Evolutionary conservation across 2,113 vertebrate species (phyloP), one percentile per base, ranked within the genome.

Genomic region (Jacana jacana): DNA sequence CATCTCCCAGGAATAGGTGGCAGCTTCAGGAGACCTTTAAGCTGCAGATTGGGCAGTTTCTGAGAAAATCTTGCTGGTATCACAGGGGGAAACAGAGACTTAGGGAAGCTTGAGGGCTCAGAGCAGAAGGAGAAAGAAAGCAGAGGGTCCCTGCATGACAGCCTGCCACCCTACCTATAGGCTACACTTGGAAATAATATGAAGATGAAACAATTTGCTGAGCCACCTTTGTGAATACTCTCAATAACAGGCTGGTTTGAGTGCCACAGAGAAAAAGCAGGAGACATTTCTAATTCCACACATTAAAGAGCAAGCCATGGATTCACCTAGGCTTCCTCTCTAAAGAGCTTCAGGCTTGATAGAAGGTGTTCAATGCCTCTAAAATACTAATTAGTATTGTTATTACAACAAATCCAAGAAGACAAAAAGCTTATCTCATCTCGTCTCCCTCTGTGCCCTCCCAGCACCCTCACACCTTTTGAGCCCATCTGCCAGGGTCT

Each of bases 401-500:
- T 93, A 80, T 71, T 75, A 83, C 1, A 3, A 93, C 81, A 95
- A 81, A 55, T 77, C 60, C 37, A 81, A 88, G 58, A 66, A 58
- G 17, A 31, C 49, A 57, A 46, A 68, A 87, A 75, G 18, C 65
- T 17, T 58, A 12, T 54, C 78, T 86, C 11, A 2, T 87, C 57
- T 94, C 40, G 37, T 69, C 71, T 71, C n/a, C 51, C 70, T 22
- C 10, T 27, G 30, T 6, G 28, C 52, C 46, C 83, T 73, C 54
- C 37, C 79, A 80, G 54, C 58, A 83, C 86, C 52, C 76, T 73
- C 66, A 58, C 84, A 92, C 91, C 92, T 96, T 96, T 87, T 6
- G 64, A 96, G 78, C 42, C 95, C 88, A 96, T 95, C 97, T 97
- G 90, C 72, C 97, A 96, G 84, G 86, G 81, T 94, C 81, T 7